These are phyloP conservation scores for Vimba vimba DNA, from an alignment of 2,113 vertebrate genomes.

Conservation along the genomic window DNA sequence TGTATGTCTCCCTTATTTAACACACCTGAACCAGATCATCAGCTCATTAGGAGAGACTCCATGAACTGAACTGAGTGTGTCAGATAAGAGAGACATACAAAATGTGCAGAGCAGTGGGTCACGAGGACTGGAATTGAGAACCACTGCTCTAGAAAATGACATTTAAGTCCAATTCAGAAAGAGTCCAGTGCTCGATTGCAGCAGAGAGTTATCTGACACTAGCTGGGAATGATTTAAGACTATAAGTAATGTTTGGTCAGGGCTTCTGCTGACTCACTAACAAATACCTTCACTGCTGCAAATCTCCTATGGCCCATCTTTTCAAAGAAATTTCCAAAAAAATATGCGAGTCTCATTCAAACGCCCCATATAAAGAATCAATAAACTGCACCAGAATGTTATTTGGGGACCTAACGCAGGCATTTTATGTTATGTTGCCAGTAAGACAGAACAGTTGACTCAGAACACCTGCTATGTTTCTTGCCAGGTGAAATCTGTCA, in stretches of 20 bases:
- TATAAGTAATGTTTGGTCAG: slow-evolving; percentile 34
- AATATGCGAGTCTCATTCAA: background rate
- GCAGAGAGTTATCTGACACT: background rate
- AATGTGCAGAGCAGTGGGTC: too few species aligned
- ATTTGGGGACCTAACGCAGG: background rate
- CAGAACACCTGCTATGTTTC: background rate
- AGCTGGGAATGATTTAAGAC: slow-evolving; percentile 23
- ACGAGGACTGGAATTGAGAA: too few species aligned
- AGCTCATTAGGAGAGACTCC: too few species aligned
- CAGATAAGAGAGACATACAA: too few species aligned
- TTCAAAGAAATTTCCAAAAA: background rate
- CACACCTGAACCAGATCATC: too few species aligned
- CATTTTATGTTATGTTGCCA: background rate
- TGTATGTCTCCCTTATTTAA: too few species aligned
- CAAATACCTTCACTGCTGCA: slow-evolving; percentile 12
- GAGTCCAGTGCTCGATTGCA: background rate
- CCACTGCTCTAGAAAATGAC: background rate
- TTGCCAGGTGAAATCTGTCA: background rate
- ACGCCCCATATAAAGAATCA: background rate
- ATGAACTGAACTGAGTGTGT: too few species aligned
- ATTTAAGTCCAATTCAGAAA: background rate
- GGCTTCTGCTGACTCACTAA: slow-evolving; percentile 41
- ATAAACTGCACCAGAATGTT: background rate
- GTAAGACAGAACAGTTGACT: background rate
- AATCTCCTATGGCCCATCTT: background rate